phyloP scores from a whole-genome alignment of 2,113 vertebrate species.

The Triplophysa dalaica region DNA sequence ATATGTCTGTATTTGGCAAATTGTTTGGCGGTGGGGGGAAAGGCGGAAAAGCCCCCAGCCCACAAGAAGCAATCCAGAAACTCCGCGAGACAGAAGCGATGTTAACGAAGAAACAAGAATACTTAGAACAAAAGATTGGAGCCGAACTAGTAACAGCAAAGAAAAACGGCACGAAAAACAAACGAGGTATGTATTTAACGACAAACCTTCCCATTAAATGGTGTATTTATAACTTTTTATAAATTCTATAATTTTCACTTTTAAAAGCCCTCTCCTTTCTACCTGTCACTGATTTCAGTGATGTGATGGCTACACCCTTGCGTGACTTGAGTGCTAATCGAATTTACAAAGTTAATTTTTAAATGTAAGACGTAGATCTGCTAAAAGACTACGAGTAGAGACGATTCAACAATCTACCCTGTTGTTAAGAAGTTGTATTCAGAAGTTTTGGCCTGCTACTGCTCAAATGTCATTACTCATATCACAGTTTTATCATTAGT shows the following conservation, averaged over 20 bases:
- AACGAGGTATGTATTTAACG: slow-evolving; percentile 79
- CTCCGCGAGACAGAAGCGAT: slow-evolving; percentile 96
- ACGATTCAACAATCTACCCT: neutral
- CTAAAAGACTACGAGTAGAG: neutral
- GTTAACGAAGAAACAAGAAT: slow-evolving; percentile 96
- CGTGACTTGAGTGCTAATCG: neutral
- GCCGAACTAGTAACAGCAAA: slow-evolving; percentile 88
- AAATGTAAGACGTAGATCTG: neutral
- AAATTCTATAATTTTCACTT: neutral
- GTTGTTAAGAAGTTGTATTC: neutral
- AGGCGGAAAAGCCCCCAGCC: slow-evolving; percentile 84
- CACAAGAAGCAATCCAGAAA: slow-evolving; percentile 94
- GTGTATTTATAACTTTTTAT: neutral
- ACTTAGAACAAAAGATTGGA: slow-evolving; percentile 93
- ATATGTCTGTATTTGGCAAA: slow-evolving; percentile 87
- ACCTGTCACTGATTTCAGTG: slow-evolving; percentile 1
- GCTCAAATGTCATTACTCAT: neutral
- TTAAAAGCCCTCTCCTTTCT: neutral
- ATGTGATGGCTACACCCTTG: neutral
- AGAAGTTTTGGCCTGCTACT: neutral
- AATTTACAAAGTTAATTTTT: neutral
- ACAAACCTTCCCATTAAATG: neutral
- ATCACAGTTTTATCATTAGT: neutral
- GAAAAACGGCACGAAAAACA: slow-evolving; percentile 97
- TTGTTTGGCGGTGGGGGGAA: slow-evolving; percentile 88